These are phyloP conservation scores for Lucifuga dentata DNA, from an alignment of 2,113 vertebrate species.

Conservation along the genomic window DNA sequence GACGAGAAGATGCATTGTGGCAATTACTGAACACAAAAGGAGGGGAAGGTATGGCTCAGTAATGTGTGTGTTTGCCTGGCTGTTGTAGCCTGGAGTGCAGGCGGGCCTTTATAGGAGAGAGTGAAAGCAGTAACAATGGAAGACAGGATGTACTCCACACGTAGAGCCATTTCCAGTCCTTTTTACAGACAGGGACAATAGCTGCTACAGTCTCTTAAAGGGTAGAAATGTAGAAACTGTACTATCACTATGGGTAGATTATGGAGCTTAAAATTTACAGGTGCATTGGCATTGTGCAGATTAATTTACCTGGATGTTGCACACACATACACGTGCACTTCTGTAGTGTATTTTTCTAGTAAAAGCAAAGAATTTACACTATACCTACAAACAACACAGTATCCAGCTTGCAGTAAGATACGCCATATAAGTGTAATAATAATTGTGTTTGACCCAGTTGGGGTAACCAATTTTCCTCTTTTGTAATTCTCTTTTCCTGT, in stretches of 20 bases:
- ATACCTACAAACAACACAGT: too few species aligned
- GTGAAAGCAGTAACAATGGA: conserved; percentile 75
- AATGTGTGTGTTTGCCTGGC: conserved; percentile 67
- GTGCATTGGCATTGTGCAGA: conserved; percentile 16
- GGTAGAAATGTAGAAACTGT: conserved; percentile 43
- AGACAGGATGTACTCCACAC: conserved; percentile 69
- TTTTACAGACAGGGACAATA: conserved; percentile 65
- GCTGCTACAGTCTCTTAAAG: conserved; percentile 51
- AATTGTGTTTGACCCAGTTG: conserved; percentile 8
- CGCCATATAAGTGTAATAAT: neutral
- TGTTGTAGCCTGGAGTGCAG: conserved; percentile 70
- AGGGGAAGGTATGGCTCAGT: conserved; percentile 73
- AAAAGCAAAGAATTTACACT: too few species aligned
- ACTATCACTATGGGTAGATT: conserved; percentile 19
- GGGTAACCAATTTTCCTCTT: conserved; percentile 30
- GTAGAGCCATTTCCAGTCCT: conserved; percentile 71
- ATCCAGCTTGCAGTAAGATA: too few species aligned
- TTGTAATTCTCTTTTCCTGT: neutral
- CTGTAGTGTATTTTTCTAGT: neutral
- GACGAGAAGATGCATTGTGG: conserved; percentile 85
- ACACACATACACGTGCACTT: conserved; percentile 12
- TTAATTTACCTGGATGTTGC: neutral
- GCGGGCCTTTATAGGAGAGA: conserved; percentile 68
- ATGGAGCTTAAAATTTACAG: conserved; percentile 16
- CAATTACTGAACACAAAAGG: conserved; percentile 83